Base-by-base conservation (phyloP, 2,888 invertebrate species). In the Nemotelus nigrinus region DNA sequence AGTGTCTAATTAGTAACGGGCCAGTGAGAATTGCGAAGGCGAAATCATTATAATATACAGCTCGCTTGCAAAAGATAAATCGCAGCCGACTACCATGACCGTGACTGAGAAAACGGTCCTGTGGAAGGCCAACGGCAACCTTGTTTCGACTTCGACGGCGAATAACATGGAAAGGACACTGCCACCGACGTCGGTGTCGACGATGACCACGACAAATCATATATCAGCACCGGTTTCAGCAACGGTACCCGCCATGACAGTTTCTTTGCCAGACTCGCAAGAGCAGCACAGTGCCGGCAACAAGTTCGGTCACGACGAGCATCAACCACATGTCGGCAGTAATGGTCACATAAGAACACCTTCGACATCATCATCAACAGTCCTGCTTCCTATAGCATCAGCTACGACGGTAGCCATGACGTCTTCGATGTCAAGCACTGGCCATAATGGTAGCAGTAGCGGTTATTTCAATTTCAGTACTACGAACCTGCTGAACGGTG, bases 101-200 rank as follows among this genome's bases (percentile, higher is more conserved):
- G 79, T 82, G 79, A 82, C 82, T 64, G 82, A 83, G 80, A 81
- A 82, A 79, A 78, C 82, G 70, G 80, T 81, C 55, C 79, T 82
- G 78, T 82, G 82, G 82, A 82, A 83, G 68, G 79, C 80, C 48
- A 81, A 68, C 43, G 77, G 67, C 47, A 39, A 39, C 43, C 10
- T 10, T 41, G 63, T 39, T 39, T 3, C 63, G 2, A 53, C 6
- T 53, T 3, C 63, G 5, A 4, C 63, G 68, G 60, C 55, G 64
- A 48, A 48, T 41, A 43, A 48, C 50, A 39, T 39, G 4, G 65
- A 53, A n/a, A 50, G 65, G 79, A 70, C 78, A 78, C 25, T 25
- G 1, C 77, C 79, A 76, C 65, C 78, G 78, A 76, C 81, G 77
- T 60, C 80, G 79, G 25, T 25, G 25, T 7, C 70, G 63, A 7